A percentile compares a stretch with the other conserved stretches of the same genome.
Conservation (phyloP, 2,113 vertebrate species). For the Seriola dumerili region DNA sequence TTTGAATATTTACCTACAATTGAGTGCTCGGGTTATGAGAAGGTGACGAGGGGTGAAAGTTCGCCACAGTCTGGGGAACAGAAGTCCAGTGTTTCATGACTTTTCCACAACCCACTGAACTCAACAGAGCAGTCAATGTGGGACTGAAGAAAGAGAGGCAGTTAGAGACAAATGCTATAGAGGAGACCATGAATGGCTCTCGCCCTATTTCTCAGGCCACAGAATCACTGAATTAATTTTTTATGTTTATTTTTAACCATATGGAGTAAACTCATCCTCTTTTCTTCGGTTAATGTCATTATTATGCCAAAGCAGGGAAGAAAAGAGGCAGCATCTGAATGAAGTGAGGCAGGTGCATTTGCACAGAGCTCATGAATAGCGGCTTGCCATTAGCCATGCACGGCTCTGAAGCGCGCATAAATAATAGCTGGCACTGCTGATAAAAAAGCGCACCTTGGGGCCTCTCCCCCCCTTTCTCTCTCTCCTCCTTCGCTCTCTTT, state of each 20-base stretch:
- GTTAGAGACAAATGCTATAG: not conserved
- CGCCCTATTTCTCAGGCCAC: not conserved
- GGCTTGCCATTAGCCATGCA: conserved; percentile 72
- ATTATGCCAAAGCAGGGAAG: conserved; percentile 45
- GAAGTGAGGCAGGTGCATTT: conserved; percentile 81
- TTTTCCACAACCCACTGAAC: conserved; percentile 54
- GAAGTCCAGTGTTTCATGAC: conserved; percentile 72
- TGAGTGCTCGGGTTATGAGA: conserved; percentile 51
- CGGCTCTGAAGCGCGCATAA: conserved; percentile 76
- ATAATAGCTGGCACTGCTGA: conserved; percentile 72
- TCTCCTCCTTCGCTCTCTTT: not conserved
- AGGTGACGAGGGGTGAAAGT: conserved; percentile 54
- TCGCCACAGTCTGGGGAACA: conserved; percentile 66
- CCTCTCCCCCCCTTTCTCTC: conserved; percentile 24
- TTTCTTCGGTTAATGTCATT: conserved; percentile 46
- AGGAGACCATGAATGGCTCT: not conserved
- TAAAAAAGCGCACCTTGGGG: conserved; percentile 74
- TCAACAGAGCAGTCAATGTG: conserved; percentile 68
- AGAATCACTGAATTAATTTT: conserved; percentile 2
- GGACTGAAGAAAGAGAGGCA: conserved; percentile 21
- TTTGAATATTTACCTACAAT: conserved; percentile 55
- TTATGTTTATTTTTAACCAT: not conserved
- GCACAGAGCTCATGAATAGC: conserved; percentile 81
- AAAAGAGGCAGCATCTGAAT: conserved; percentile 60
- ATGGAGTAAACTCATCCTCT: not conserved